Evolutionary conservation across 2,888 invertebrate genomes (phyloP).

Genomic region (Phengaris alcon): DNA sequence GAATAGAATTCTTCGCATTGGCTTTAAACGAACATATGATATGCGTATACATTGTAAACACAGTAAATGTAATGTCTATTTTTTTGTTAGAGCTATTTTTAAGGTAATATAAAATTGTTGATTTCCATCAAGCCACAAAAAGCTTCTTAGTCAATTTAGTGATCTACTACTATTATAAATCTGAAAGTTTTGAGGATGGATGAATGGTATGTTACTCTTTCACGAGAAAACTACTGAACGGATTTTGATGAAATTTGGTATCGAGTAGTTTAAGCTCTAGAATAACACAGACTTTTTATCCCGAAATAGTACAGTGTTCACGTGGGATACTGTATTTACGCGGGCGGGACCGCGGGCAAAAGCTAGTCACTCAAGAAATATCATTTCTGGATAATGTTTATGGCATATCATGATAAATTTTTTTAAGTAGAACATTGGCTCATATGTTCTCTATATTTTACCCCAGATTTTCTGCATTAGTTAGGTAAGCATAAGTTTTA

Average conservation of each 20-base stretch:
- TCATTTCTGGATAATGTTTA: neutral
- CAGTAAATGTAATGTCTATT: neutral
- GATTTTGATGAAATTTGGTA: no score
- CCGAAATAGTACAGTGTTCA: no score
- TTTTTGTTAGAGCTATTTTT: neutral
- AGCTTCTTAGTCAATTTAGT: neutral
- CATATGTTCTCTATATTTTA: neutral
- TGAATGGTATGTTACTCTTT: no score
- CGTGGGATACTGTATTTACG: no score
- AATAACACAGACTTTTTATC: no score
- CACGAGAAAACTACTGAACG: no score
- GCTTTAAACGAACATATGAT: neutral
- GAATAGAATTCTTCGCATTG: neutral
- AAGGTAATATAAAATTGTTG: neutral
- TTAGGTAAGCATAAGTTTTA: neutral
- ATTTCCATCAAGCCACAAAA: neutral
- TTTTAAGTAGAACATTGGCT: neutral
- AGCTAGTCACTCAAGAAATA: neutral
- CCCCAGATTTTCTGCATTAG: constrained; percentile 13
- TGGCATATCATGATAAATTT: neutral
- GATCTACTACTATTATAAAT: neutral
- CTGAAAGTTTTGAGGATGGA: no score
- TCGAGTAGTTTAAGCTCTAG: no score
- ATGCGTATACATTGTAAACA: neutral
- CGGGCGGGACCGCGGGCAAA: no score